Percentiles rank a stretch among this genome's conserved stretches.
phyloP scores from a whole-genome alignment of 2,113 vertebrate genomes.

The Romanogobio albipinnatus region DNA sequence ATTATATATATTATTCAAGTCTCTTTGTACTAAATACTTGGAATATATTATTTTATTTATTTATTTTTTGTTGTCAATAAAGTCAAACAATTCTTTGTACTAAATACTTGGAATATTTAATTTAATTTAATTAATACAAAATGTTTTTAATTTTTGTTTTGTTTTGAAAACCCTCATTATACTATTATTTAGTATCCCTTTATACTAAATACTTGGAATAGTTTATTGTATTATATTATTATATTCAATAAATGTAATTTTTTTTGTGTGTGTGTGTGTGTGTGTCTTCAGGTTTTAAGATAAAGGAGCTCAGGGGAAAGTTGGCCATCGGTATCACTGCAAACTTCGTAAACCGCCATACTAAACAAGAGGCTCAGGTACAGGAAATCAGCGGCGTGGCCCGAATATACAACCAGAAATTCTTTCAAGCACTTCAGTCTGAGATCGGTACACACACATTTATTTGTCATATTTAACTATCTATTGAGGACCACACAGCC shows the following conservation, averaged over 20 bases:
- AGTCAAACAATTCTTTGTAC: background rate
- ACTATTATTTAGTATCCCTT: too few relatives aligned
- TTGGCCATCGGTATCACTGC: slow-evolving; percentile 93
- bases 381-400: slow-evolving; percentile 93
- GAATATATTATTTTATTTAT: background rate
- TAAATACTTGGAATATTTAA: background rate
- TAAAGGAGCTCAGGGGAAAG: slow-evolving; percentile 89
- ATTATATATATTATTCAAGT: background rate
- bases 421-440: slow-evolving; percentile 89
- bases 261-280: background rate
- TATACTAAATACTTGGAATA: background rate
- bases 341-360: slow-evolving; percentile 88
- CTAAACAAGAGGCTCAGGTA: slow-evolving; percentile 83
- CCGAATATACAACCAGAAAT: slow-evolving; percentile 94
- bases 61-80: too few relatives aligned
- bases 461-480: background rate
- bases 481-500: background rate
- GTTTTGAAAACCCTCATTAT: background rate
- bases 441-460: slow-evolving; percentile 77
- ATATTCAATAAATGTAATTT: too few relatives aligned
- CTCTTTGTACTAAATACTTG: background rate
- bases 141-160: background rate
- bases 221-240: background rate
- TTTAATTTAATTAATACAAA: background rate
- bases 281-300: slow-evolving; percentile 81